These are phyloP conservation scores for Polyergus mexicanus DNA, from an alignment of 1,140 invertebrate genomes.

Conservation along the genomic window DNA sequence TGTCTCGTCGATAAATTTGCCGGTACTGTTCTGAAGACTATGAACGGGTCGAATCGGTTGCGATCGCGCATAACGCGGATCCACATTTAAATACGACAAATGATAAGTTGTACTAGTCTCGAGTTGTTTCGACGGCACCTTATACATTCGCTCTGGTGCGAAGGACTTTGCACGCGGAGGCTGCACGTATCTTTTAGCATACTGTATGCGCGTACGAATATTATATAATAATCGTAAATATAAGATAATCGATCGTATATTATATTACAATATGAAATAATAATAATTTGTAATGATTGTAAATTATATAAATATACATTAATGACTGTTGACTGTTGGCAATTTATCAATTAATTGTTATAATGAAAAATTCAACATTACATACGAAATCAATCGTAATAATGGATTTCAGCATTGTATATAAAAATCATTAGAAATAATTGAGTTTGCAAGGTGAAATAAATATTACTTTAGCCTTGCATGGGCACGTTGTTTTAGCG, in stretches of 20 bases:
- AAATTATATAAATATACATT: slow-evolving; percentile 27
- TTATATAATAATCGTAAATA: neutral
- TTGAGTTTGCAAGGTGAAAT: neutral
- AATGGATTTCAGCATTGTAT: neutral
- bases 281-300: slow-evolving; percentile 19
- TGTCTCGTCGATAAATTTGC: slow-evolving; percentile 79
- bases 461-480: slow-evolving; percentile 69
- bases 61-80: slow-evolving; percentile 72
- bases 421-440: neutral
- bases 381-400: neutral
- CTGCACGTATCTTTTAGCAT: slow-evolving; percentile 87
- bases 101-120: slow-evolving; percentile 88
- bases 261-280: slow-evolving; percentile 19
- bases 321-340: neutral
- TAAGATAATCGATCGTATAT: slow-evolving; percentile 10
- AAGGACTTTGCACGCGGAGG: slow-evolving; percentile 87
- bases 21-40: slow-evolving; percentile 77
- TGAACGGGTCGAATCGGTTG: slow-evolving; percentile 81
- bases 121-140: slow-evolving; percentile 85
- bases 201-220: slow-evolving; percentile 65
- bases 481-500: slow-evolving; percentile 53
- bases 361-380: neutral
- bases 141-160: slow-evolving; percentile 85
- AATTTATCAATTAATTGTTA: slow-evolving; percentile 3
- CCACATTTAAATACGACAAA: slow-evolving; percentile 86